These are phyloP conservation scores for Metellina segmentata DNA, from an alignment of 2,888 invertebrate genomes.

Conservation along the genomic window DNA sequence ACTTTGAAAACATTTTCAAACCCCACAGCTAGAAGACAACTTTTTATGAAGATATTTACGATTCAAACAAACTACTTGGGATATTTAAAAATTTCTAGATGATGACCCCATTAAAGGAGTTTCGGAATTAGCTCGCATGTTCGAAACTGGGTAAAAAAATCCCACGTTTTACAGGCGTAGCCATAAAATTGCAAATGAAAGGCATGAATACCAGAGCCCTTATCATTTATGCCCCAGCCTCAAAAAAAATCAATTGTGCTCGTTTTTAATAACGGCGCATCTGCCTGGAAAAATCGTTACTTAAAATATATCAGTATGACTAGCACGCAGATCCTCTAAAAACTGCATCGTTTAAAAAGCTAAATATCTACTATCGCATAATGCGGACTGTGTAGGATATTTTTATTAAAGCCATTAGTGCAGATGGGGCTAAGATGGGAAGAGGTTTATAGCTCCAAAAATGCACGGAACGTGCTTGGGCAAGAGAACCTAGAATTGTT, in stretches of 20 bases:
- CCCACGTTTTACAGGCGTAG: neutral
- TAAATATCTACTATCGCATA: constrained; percentile 5
- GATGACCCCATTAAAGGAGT: neutral
- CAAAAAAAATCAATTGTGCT: constrained; percentile 33
- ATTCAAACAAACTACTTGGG: neutral
- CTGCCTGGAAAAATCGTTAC: constrained; percentile 10
- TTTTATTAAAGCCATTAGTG: neutral
- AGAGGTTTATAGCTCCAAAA: neutral
- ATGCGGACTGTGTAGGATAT: neutral
- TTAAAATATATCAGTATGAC: constrained; percentile 15
- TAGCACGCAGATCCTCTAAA: neutral
- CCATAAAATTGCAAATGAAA: constrained; percentile 10
- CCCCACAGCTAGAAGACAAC: too few species aligned
- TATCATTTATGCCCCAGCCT: constrained; percentile 17
- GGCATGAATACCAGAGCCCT: neutral
- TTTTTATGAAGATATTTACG: neutral
- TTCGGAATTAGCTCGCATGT: neutral
- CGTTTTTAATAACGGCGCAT: neutral
- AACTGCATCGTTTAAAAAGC: constrained; percentile 5
- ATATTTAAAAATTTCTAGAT: neutral
- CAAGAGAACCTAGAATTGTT: neutral
- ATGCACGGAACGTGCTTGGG: neutral
- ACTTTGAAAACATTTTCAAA: too few species aligned
- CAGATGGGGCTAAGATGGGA: neutral
- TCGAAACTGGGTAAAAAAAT: neutral